A percentile compares a stretch with the other conserved stretches of the same genome.
These are phyloP conservation scores for Tapirus terrestris DNA, from an alignment of 2,113 vertebrate species.

Conservation along the genomic window DNA sequence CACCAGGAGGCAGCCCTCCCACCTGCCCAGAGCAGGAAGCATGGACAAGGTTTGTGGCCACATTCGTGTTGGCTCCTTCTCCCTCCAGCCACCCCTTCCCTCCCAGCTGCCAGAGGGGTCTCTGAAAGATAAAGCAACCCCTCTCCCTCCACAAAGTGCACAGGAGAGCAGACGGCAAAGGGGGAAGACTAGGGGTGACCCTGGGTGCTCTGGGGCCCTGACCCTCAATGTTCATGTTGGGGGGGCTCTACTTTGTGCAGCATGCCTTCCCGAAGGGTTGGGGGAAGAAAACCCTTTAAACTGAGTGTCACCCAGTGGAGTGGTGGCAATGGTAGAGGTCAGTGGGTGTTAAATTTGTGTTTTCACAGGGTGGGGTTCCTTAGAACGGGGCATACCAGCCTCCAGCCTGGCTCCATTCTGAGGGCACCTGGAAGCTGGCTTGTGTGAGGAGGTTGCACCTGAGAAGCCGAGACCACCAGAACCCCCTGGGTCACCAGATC, in stretches of 20 bases:
- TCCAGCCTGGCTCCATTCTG: neutral
- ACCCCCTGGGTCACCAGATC: neutral
- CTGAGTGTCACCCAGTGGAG: neutral
- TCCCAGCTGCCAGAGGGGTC: neutral
- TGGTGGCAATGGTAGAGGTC: no score
- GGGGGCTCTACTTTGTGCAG: neutral
- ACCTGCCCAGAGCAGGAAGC: neutral
- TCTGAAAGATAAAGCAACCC: neutral
- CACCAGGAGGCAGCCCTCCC: neutral
- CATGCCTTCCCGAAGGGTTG: neutral
- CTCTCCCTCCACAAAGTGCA: neutral
- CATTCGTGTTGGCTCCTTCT: neutral
- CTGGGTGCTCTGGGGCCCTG: neutral
- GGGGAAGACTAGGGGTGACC: neutral
- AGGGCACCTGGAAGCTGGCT: neutral
- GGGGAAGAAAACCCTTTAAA: neutral
- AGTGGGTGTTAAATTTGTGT: neutral
- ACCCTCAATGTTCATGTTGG: fast-evolving
- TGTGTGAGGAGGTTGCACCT: neutral
- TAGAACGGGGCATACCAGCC: neutral
- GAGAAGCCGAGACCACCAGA: neutral
- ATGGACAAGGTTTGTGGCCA: neutral
- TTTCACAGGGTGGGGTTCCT: neutral
- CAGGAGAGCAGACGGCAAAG: neutral
- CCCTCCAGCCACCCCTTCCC: neutral